A percentile compares a stretch with the other conserved stretches of the same genome.
Conservation (phyloP, 2,113 vertebrate genomes). For the Cyanistes caeruleus region DNA sequence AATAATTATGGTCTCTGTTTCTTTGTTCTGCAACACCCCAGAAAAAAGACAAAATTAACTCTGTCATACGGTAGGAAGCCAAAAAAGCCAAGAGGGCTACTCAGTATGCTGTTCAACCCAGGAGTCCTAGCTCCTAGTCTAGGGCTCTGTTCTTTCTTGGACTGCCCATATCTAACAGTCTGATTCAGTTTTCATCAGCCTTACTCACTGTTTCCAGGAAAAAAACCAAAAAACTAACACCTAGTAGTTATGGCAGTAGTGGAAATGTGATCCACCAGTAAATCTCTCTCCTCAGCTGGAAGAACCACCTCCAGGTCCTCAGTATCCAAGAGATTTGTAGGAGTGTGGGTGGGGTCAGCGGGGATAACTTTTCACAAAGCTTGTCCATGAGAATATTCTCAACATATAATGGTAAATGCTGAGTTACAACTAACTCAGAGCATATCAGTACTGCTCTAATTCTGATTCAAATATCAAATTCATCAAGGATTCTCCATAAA, state of each 20-base stretch:
- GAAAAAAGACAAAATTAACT: neutral
- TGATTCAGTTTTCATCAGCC: neutral
- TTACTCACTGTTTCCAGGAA: neutral
- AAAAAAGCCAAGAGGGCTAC: neutral
- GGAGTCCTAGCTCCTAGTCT: neutral
- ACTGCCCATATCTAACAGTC: neutral
- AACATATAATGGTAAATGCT: neutral
- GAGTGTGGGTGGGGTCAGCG: fast-evolving
- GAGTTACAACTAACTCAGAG: neutral
- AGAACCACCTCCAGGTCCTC: neutral
- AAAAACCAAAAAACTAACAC: neutral
- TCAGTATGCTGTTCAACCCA: neutral
- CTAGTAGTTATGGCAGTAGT: neutral
- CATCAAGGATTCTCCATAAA: too few relatives aligned
- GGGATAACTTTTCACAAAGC: neutral
- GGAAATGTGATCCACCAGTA: neutral
- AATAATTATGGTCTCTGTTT: neutral
- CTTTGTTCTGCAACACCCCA: neutral
- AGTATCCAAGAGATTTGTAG: neutral
- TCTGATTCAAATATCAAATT: neutral
- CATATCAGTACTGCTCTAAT: neutral
- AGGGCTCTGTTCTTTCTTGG: neutral
- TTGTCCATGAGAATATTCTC: neutral
- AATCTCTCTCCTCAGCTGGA: neutral
- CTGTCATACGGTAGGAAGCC: neutral